These are phyloP conservation scores for Chloroclystis v-ata DNA, from an alignment of 2,888 invertebrate genomes.

Conservation along the genomic window DNA sequence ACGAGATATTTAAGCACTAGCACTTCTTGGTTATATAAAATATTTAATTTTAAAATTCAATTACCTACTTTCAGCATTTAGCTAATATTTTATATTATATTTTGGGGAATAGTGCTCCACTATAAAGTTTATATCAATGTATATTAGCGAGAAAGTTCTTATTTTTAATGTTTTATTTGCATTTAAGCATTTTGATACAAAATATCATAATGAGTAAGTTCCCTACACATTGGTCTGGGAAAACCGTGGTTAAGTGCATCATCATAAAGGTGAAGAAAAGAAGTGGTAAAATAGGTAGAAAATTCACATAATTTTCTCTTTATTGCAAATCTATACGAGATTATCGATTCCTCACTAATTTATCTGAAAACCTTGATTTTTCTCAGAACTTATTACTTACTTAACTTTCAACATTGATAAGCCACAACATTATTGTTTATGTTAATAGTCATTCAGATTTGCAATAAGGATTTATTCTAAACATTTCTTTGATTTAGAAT, in stretches of 20 bases:
- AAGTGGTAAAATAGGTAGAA: background rate
- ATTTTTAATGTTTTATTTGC: background rate
- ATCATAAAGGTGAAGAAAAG: background rate
- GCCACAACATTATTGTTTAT: background rate
- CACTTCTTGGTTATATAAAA: conserved; percentile 24
- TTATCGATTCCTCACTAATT: background rate
- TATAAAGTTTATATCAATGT: background rate
- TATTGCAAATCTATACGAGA: background rate
- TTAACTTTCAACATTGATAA: background rate
- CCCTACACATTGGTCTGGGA: background rate
- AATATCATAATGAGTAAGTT: background rate
- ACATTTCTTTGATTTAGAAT: background rate
- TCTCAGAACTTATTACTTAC: background rate
- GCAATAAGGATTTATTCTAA: background rate
- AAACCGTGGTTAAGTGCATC: background rate
- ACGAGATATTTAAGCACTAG: conserved; percentile 48
- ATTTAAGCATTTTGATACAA: background rate
- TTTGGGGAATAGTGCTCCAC: conserved; percentile 1
- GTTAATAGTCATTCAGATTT: background rate
- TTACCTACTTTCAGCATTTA: background rate
- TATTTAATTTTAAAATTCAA: background rate
- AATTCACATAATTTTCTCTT: background rate
- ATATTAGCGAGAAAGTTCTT: background rate
- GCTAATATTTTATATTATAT: background rate
- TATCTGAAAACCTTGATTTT: background rate